Evolutionary conservation across 2,888 invertebrate species (phyloP).

Genomic region (Exephanes ischioxanthus): DNA sequence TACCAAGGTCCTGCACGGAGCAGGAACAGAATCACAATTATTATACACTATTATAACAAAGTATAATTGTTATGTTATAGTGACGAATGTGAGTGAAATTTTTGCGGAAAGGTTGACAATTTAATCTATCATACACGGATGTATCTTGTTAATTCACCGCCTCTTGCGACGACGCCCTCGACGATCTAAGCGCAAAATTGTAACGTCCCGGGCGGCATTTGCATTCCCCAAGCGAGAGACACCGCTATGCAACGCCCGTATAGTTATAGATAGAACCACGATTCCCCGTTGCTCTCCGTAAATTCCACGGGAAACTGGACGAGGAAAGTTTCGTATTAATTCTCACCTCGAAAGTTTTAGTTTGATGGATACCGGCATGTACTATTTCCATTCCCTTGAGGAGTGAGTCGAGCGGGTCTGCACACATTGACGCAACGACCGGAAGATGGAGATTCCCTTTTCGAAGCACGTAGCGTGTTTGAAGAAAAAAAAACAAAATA

Average conservation of each 20-base stretch:
- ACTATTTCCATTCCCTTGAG: conserved; percentile 16
- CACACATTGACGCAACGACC: not conserved
- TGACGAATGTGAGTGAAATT: not conserved
- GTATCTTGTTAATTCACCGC: not conserved
- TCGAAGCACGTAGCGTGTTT: not conserved
- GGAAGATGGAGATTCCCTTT: conserved; percentile 1
- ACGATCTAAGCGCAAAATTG: conserved; percentile 39
- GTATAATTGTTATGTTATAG: not conserved
- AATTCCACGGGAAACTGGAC: not conserved
- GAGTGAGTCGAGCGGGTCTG: not conserved
- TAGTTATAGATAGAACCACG: conserved; percentile 11
- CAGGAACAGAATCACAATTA: no score
- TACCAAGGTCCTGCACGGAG: no score
- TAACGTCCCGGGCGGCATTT: conserved; percentile 41
- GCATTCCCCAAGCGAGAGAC: conserved; percentile 29
- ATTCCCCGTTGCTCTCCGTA: not conserved
- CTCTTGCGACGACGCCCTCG: not conserved
- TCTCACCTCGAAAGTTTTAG: conserved; percentile 44
- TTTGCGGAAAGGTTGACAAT: not conserved
- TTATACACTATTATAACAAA: no score
- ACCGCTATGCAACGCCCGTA: not conserved
- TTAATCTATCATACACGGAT: not conserved
- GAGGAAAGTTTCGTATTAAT: conserved; percentile 48
- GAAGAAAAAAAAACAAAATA: not conserved
- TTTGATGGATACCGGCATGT: conserved; percentile 28